A percentile compares a stretch with the other conserved stretches of the same genome.
Evolutionary conservation across 2,888 invertebrate species (phyloP).

Genomic region (Drymonia ruficornis): DNA sequence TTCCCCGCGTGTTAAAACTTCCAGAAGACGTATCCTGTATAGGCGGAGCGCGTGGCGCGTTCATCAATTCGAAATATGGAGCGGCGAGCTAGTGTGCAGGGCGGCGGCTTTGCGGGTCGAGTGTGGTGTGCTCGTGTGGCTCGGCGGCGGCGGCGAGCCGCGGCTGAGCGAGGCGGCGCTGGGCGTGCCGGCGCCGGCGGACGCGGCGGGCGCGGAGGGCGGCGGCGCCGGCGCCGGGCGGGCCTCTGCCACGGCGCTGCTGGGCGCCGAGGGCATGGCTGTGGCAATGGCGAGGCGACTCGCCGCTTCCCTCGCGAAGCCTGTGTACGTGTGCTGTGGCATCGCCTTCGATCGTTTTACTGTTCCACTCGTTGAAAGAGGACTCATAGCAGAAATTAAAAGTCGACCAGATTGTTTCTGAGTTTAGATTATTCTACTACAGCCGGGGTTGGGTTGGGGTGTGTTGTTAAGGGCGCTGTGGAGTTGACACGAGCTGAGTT

Average conservation of each 20-base stretch:
- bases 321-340: conserved; percentile 54
- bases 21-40: conserved; percentile 52
- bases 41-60: conserved; percentile 59
- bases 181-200: conserved; percentile 43
- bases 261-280: conserved; percentile 38
- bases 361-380: conserved; percentile 52
- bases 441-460: too few species aligned
- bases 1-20: conserved; percentile 46
- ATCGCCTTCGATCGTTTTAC: conserved; percentile 55
- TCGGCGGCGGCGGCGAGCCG: conserved; percentile 43
- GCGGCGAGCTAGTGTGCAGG: conserved; percentile 55
- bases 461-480: too few species aligned
- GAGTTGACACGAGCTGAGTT: too few species aligned
- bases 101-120: conserved; percentile 54
- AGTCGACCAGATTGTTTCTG: conserved; percentile 50
- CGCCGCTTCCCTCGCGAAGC: conserved; percentile 44
- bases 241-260: conserved; percentile 41
- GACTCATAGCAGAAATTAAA: conserved; percentile 53
- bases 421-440: not conserved
- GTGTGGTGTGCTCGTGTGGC: conserved; percentile 65
- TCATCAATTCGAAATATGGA: conserved; percentile 63
- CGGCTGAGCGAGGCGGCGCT: conserved; percentile 50
- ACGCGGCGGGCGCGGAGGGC: conserved; percentile 14
- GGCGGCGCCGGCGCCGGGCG: conserved; percentile 30
- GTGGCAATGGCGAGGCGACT: conserved; percentile 54